Conservation (phyloP, 2,888 invertebrate genomes). For the Therioaphis trifolii region DNA sequence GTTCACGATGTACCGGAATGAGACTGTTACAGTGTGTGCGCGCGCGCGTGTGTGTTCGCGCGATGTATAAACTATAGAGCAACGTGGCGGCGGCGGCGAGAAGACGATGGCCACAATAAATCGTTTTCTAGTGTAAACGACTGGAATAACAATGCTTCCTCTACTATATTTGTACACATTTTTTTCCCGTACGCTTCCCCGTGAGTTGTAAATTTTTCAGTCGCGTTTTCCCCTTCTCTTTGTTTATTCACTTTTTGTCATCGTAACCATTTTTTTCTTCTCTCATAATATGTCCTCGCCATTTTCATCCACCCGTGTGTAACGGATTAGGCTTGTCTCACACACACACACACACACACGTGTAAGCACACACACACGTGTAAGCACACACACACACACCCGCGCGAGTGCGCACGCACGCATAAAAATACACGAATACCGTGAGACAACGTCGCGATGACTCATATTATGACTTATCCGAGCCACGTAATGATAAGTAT, state of each 20-base stretch:
- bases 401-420: neutral
- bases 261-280: constrained; percentile 8
- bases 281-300: neutral
- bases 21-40: neutral
- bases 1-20: constrained; percentile 36
- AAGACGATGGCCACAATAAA: constrained; percentile 39
- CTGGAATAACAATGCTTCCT: constrained; percentile 39
- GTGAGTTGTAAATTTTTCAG: constrained; percentile 37
- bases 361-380: neutral
- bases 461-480: constrained; percentile 28
- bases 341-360: neutral
- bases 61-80: neutral
- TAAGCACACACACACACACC: neutral
- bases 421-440: neutral
- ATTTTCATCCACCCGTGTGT: constrained; percentile 46
- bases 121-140: constrained; percentile 51
- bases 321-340: constrained; percentile 44
- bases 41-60: neutral
- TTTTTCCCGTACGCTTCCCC: neutral
- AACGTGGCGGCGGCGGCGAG: neutral
- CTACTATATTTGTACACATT: neutral
- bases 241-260: constrained; percentile 17
- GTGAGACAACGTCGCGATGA: constrained; percentile 45
- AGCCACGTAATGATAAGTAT: constrained; percentile 36
- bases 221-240: neutral